Evolutionary conservation across 2,113 vertebrate genomes (phyloP).

Genomic region (Triplophysa siluroides): DNA sequence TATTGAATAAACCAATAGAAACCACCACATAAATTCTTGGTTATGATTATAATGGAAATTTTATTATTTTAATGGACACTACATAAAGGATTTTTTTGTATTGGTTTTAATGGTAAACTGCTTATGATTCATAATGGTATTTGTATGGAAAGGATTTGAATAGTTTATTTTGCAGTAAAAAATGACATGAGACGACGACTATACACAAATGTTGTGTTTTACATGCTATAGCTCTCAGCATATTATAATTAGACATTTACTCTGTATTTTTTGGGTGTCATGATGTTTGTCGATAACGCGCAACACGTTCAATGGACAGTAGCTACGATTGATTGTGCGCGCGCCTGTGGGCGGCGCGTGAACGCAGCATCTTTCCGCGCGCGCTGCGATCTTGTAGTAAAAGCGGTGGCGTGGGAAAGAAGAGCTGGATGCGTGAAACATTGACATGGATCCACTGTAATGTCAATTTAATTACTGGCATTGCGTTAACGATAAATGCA

Average conservation of each 20-base stretch:
- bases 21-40: too few species aligned
- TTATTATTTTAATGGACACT: too few species aligned
- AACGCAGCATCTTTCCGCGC: slow-evolving; percentile 41
- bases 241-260: background rate
- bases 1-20: too few species aligned
- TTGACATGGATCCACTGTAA: slow-evolving; percentile 60
- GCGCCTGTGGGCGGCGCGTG: slow-evolving; percentile 67
- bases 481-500: slow-evolving; percentile 17
- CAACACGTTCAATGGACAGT: background rate
- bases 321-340: slow-evolving; percentile 2
- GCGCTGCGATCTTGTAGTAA: slow-evolving; percentile 4
- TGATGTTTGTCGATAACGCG: background rate
- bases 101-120: too few species aligned
- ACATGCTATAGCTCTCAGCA: background rate
- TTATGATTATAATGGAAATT: too few species aligned
- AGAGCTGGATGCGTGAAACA: slow-evolving; percentile 1
- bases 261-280: background rate
- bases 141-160: too few species aligned
- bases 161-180: too few species aligned
- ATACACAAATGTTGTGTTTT: too few species aligned
- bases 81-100: too few species aligned
- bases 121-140: too few species aligned
- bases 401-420: slow-evolving; percentile 32
- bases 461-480: slow-evolving; percentile 47
- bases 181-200: too few species aligned